Base-by-base conservation (phyloP, 1,140 invertebrate genomes). In the Brachionus paranguensis region DNA sequence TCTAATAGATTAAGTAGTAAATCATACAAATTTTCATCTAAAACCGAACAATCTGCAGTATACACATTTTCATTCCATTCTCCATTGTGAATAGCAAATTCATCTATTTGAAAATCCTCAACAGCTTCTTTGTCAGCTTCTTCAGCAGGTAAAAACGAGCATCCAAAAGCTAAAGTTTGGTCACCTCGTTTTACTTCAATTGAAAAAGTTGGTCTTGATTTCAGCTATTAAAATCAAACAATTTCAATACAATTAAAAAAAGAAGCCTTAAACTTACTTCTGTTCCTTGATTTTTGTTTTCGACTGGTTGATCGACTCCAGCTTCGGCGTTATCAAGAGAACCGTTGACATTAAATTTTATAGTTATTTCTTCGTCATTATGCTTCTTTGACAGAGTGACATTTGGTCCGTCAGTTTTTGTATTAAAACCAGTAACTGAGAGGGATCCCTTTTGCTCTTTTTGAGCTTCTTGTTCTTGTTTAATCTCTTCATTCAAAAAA, bases 31-130 rank as follows among this genome's bases (percentile, higher is more conserved):
- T 84, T 68, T 33, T 68, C 84, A 70, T 84, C 84, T 41, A 84
- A 24, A 11, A 84, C 84, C 5, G 84, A 45, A 70, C 84, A 78
- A 53, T 84, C 84, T 65, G 84, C 74, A 65, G 50, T 78, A 53
- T 84, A 84, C 17, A 78, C 74, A 45, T 84, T 84, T 10, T 78
- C 72, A 43, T 84, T 68, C 74, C 74, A 78, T 6, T 84, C 84
- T 47, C 84, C 74, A 24, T 64, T 55, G 27, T 84, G 74, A 65
- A 84, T 37, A 24, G 84, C 41, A 20, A 84, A 68, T 41, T 84
- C 84, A 20, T 84, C 74, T 20, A 84, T 84, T 79, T 84, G 84
- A 37, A 84, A 84, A 41, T 84, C 84, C 76, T 84, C 84, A 60
- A 43, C 45, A 76, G n/a, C 17, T 33, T 55, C 60, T 50, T 50